phyloP scores from a whole-genome alignment of 2,113 vertebrate species.

The Thamnaconus septentrionalis region DNA sequence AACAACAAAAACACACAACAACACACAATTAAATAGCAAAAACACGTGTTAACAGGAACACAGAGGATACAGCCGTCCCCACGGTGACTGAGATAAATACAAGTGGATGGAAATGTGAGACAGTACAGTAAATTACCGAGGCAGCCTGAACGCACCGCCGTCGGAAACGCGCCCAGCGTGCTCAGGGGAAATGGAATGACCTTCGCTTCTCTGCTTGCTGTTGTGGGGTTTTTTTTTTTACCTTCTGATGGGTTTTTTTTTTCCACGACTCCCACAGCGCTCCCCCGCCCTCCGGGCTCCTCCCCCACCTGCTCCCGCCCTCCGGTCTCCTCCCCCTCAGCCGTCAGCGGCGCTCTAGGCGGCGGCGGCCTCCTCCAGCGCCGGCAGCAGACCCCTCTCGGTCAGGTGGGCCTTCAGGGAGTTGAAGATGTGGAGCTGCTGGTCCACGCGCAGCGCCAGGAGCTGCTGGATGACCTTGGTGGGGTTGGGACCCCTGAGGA shows the following conservation, averaged over 20 bases:
- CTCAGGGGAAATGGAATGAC: slow-evolving; percentile 68
- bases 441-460: slow-evolving; percentile 88
- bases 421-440: slow-evolving; percentile 97
- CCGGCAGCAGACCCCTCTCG: slow-evolving; percentile 84
- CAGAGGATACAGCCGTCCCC: slow-evolving; percentile 48
- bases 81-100: slow-evolving; percentile 39
- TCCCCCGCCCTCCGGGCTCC: slow-evolving; percentile 8
- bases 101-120: slow-evolving; percentile 44
- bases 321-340: slow-evolving; percentile 4
- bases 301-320: slow-evolving; percentile 1
- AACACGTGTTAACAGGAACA: slow-evolving; percentile 52
- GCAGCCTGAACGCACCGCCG: slow-evolving; percentile 52
- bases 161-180: slow-evolving; percentile 29
- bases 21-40: neutral
- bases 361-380: slow-evolving; percentile 71
- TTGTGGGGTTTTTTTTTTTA: slow-evolving; percentile 5
- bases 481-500: slow-evolving; percentile 90
- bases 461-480: slow-evolving; percentile 96
- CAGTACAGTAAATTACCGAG: slow-evolving; percentile 48
- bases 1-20: slow-evolving; percentile 67
- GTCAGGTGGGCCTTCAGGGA: slow-evolving; percentile 88
- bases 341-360: slow-evolving; percentile 32
- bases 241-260: slow-evolving; percentile 21
- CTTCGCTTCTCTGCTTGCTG: slow-evolving; percentile 36
- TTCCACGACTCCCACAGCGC: slow-evolving; percentile 17